Base-by-base conservation (phyloP, 2,888 invertebrate genomes). In the Polietes domitor region DNA sequence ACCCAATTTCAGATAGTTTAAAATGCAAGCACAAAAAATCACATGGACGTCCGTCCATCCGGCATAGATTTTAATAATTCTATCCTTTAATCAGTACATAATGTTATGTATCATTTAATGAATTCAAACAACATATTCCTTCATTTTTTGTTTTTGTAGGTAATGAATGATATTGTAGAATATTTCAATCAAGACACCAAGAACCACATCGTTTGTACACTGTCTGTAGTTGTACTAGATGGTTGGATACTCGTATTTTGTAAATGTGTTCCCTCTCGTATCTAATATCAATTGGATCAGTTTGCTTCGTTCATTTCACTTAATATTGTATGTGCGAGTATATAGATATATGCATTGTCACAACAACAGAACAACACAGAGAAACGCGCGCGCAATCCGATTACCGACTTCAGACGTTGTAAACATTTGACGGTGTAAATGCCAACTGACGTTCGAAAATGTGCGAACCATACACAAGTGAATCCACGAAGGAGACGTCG, bases 381-480 rank as follows among this genome's bases (percentile, higher is more conserved):
- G 5, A 77, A 21, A 76, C 37, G 68, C 65, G 78, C 84, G 77
- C 77, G 47, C 68, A 21, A 41, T 74, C 37, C 55, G 41, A 24
- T 47, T 63, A 28, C 3, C 58, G 58, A 73, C 73, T 24, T 19
- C 12, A 61, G 24, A 78, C 81, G 84, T 72, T 84, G 84, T 81
- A 84, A 84, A 76, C 84, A 75, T 72, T 81, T 75, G 81, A 84
- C 84, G 77, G 78, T 78, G 84, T 84, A 81, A 84, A 78, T 81
- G 68, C 75, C 75, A 72, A 84, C 84, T 84, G 84, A 70, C 58
- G 78, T 72, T 84, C 24, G 68, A 75, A 73, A 80, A 73, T 83
- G 80, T 80, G 78, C 84, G 75, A 81, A 81, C 68, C 75, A 78
- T 77, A 80, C 63, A 71, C 83, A 71, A 71, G 71, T 43, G 24